Percentiles rank a stretch among this genome's conserved stretches.
Evolutionary conservation across 1,140 invertebrate species (phyloP).

Genomic region (Drosophila lini): DNA sequence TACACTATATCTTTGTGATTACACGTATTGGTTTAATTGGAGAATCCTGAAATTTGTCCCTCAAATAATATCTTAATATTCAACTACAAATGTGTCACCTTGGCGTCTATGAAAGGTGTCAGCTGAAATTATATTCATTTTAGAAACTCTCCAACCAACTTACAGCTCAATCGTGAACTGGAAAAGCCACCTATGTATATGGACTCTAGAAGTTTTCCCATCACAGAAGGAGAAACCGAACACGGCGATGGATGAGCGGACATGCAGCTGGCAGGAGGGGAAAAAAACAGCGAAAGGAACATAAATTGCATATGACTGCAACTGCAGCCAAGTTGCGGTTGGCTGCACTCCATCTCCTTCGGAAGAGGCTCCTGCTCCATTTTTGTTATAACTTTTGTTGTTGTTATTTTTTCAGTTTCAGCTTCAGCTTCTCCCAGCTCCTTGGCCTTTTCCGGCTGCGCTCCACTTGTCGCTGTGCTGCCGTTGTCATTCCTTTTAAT

Average conservation of each 20-base stretch:
- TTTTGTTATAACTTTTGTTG: slow-evolving; percentile 5
- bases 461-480: slow-evolving; percentile 60
- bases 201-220: slow-evolving; percentile 11
- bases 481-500: slow-evolving; percentile 79
- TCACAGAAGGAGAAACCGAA: slow-evolving; percentile 30
- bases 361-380: slow-evolving; percentile 29
- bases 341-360: slow-evolving; percentile 46
- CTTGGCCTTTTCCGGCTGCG: slow-evolving; percentile 37
- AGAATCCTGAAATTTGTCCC: background rate
- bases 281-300: slow-evolving; percentile 48
- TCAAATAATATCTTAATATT: background rate
- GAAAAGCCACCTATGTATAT: slow-evolving; percentile 8
- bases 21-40: background rate
- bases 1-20: background rate
- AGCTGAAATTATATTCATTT: slow-evolving; percentile 3
- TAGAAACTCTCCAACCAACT: background rate
- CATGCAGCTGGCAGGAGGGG: slow-evolving; percentile 8
- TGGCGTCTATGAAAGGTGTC: background rate
- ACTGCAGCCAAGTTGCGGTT: slow-evolving; percentile 49
- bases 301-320: slow-evolving; percentile 62
- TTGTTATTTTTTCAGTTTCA: background rate
- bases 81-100: rapidly evolving
- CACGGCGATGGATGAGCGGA: slow-evolving; percentile 31
- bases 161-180: slow-evolving; percentile 25
- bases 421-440: slow-evolving; percentile 21